phyloP scores from a whole-genome alignment of 2,797 vertebrate species.

The Podargus strigoides region DNA sequence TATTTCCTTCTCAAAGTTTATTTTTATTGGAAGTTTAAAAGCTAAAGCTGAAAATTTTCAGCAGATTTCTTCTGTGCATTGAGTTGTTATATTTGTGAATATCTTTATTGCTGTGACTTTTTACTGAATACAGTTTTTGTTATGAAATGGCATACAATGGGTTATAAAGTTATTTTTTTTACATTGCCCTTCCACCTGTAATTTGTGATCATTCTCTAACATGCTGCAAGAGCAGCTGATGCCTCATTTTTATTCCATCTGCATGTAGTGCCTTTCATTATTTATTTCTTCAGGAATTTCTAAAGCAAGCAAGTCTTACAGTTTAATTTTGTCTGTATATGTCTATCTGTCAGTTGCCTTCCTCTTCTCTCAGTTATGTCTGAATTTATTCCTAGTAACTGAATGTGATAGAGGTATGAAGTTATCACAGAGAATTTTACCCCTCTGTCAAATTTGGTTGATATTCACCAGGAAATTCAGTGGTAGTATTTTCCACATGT shows the following conservation, averaged over 20 bases:
- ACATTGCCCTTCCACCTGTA: background rate
- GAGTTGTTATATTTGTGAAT: background rate
- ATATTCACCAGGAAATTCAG: background rate
- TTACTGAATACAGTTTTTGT: background rate
- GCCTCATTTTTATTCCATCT: background rate
- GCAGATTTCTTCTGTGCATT: background rate
- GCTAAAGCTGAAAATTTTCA: background rate
- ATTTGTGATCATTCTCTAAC: background rate
- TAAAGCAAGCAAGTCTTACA: background rate
- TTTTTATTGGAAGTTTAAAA: background rate
- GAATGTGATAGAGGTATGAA: background rate
- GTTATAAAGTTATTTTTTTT: background rate
- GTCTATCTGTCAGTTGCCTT: slow-evolving; percentile 20
- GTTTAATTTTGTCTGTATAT: slow-evolving; percentile 25
- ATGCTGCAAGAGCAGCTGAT: background rate
- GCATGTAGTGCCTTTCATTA: background rate
- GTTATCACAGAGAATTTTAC: background rate
- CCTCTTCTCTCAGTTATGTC: background rate
- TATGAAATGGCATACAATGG: background rate
- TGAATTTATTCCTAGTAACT: background rate
- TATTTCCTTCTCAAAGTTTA: background rate
- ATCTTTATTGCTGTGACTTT: background rate
- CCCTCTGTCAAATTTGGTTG: background rate
- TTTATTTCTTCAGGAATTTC: slow-evolving; percentile 23
- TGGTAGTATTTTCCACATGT: background rate